Conservation (phyloP, 2,797 vertebrate genomes). For the Sebastes ruberrimus region DNA sequence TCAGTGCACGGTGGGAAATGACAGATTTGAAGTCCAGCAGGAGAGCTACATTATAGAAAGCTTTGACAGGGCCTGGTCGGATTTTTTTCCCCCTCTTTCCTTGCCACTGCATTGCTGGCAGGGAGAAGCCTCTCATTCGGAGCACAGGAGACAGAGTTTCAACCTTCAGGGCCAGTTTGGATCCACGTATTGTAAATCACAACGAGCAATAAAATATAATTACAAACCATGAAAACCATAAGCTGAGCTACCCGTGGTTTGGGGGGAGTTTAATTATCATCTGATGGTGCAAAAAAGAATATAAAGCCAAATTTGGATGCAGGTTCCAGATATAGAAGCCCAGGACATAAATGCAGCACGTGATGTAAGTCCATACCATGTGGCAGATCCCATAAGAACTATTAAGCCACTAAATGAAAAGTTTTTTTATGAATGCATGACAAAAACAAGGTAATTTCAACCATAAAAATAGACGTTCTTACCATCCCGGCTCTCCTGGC, state of each 20-base stretch:
- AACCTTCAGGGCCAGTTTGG: constrained; percentile 63
- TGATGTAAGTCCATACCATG: constrained; percentile 7
- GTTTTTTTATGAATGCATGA: not conserved
- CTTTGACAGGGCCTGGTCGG: constrained; percentile 74
- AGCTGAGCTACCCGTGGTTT: constrained; percentile 66
- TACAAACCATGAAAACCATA: constrained; percentile 72
- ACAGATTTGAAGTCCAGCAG: constrained; percentile 85
- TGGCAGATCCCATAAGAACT: constrained; percentile 19
- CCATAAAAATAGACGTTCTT: constrained; percentile 54
- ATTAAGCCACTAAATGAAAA: not conserved
- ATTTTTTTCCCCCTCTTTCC: constrained; percentile 55
- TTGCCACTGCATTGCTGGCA: constrained; percentile 68
- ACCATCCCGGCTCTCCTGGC: constrained; percentile 97
- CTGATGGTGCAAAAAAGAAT: constrained; percentile 63
- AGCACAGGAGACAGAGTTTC: constrained; percentile 57
- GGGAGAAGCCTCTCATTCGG: constrained; percentile 58
- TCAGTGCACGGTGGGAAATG: constrained; percentile 80
- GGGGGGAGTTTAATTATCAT: constrained; percentile 71
- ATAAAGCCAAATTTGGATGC: constrained; percentile 58
- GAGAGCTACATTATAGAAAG: constrained; percentile 72
- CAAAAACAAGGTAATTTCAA: constrained; percentile 10
- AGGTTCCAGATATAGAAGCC: constrained; percentile 44
- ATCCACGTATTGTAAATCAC: constrained; percentile 73
- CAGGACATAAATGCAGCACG: constrained; percentile 31
- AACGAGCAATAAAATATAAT: constrained; percentile 78